A percentile compares a stretch with the other conserved stretches of the same genome.
Conservation (phyloP, 2,113 vertebrate species). For the Pagrus major region DNA sequence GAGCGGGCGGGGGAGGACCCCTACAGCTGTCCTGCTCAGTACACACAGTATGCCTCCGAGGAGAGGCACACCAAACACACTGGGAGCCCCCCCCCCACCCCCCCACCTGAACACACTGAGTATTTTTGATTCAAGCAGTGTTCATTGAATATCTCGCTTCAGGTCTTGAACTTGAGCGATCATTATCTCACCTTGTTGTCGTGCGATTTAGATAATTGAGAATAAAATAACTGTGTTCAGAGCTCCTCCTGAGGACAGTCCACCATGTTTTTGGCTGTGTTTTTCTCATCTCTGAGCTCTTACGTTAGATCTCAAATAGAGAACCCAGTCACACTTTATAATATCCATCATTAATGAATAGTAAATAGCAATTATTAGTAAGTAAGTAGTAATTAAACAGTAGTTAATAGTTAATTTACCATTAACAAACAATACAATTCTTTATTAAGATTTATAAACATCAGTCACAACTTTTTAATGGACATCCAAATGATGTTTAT, state of each 20-base stretch:
- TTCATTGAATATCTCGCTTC: not conserved
- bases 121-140: conserved; percentile 1
- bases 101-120: not conserved
- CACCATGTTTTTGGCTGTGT: not conserved
- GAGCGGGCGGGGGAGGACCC: conserved; percentile 36
- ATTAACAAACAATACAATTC: too few relatives aligned
- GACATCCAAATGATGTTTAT: too few relatives aligned
- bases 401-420: too few relatives aligned
- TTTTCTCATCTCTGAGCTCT: not conserved
- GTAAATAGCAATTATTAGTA: too few relatives aligned
- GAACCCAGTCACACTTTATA: too few relatives aligned
- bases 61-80: conserved; percentile 14
- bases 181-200: not conserved
- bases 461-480: too few relatives aligned
- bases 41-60: conserved; percentile 44
- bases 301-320: not conserved
- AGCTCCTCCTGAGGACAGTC: not conserved
- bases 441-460: too few relatives aligned
- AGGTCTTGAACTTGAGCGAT: not conserved
- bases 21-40: conserved; percentile 85
- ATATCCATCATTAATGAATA: too few relatives aligned
- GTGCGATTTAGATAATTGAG: not conserved
- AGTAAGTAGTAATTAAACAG: too few relatives aligned
- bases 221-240: not conserved
- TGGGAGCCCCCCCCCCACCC: too few relatives aligned